Evolutionary conservation across 2,888 invertebrate species (phyloP), one percentile per base, ranked within the genome.

Genomic region (Keiferia lycopersicella): DNA sequence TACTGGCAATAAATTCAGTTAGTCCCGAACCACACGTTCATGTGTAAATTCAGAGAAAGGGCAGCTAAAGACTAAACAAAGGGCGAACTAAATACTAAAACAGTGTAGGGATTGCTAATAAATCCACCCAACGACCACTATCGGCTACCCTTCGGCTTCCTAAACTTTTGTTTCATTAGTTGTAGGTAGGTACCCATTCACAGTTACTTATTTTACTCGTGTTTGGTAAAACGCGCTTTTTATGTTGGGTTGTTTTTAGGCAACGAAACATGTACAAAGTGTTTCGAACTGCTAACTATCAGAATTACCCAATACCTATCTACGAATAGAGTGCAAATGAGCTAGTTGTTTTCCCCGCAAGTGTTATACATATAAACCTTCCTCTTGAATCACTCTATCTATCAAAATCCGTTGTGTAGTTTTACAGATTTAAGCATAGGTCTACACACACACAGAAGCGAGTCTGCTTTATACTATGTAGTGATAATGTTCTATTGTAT

Each of bases 101-200:
- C 51, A 62, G 50, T 10, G 53, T 20, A 20, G 26, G 14, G 20
- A 14, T 14, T 20, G 34, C 61, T 39, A 51, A 62, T 62, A 62
- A 62, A 62, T 61, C 26, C 22, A 16, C n/a, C 8, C 26, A n/a
- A 8, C 50, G 48, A 61, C 61, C 61, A 26, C 61, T 34, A 61
- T 48, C 34, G 30, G 26, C 50, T 0, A 48, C 60, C 16, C 41
- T 58, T 38, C 38, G 39, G 14, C 10, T 56, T 30, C 38, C 58
- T 34, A 58, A 58, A 58, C 58, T 58, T 58, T n/a, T 58, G 38
- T 38, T 58, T 38, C 58, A 58, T 58, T 58, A 41, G n/a, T 14
- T 14, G 41, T 41, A 56, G 20, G 22, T 53, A 58, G 20, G 22
- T 53, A 58, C 58, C n/a, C 38, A 18, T 70, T 71, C 78, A 56